These are phyloP conservation scores for Dryococelus australis DNA, from an alignment of 2,888 invertebrate genomes.

Conservation along the genomic window DNA sequence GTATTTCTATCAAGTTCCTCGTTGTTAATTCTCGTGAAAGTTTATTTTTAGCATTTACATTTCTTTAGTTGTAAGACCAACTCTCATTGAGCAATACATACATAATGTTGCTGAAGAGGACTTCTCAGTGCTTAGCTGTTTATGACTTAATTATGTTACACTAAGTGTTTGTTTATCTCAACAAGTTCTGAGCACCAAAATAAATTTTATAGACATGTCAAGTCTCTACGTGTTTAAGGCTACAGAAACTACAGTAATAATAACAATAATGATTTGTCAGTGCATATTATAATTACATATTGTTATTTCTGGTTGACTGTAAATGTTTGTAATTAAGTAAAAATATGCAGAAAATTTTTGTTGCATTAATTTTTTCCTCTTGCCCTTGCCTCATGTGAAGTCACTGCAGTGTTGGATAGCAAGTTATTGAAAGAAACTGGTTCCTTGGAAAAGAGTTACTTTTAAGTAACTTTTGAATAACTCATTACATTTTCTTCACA, in stretches of 20 bases:
- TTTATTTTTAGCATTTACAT: conserved; percentile 32
- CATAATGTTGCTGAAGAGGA: background rate
- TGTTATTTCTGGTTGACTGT: conserved; percentile 41
- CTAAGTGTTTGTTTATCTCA: background rate
- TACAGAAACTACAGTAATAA: conserved; percentile 24
- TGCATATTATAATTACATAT: conserved; percentile 32
- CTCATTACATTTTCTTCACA: no score
- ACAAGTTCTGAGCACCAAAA: conserved; percentile 29
- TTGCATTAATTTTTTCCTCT: no score
- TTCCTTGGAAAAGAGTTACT: no score
- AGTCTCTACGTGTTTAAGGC: conserved; percentile 30
- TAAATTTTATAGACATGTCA: conserved; percentile 33
- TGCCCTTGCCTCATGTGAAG: no score
- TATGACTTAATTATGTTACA: background rate
- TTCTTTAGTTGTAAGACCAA: conserved; percentile 24
- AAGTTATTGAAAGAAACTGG: no score
- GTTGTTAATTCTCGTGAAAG: conserved; percentile 29
- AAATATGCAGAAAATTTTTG: conserved; percentile 28
- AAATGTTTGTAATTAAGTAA: conserved; percentile 46
- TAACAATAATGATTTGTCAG: conserved; percentile 28
- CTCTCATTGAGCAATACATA: conserved; percentile 11
- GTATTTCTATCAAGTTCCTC: conserved; percentile 25
- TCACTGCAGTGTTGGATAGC: no score
- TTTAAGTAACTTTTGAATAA: no score
- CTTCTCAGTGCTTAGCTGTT: background rate